Percentiles rank a stretch among this genome's conserved stretches.
phyloP scores from a whole-genome alignment of 2,113 vertebrate genomes.

The Herpetotheres cachinnans region DNA sequence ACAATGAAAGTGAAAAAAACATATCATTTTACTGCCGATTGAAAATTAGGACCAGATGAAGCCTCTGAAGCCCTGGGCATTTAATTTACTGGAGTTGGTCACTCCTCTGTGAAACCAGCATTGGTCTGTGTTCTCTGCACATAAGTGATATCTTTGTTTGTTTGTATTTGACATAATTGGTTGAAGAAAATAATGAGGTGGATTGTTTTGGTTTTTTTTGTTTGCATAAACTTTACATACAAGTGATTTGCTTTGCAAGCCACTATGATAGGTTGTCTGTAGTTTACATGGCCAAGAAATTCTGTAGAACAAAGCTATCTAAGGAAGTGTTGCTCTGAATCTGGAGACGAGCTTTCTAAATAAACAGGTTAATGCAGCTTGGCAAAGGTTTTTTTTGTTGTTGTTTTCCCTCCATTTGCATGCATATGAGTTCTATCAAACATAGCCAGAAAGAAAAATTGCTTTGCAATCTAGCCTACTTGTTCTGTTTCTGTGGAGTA shows the following conservation, averaged over 20 bases:
- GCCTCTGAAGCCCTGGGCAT: slow-evolving; percentile 56
- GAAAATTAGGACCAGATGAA: slow-evolving; percentile 77
- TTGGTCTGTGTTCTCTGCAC: not conserved
- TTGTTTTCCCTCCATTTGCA: not conserved
- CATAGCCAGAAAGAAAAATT: not conserved
- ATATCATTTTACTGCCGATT: slow-evolving; percentile 61
- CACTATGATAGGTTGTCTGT: not conserved
- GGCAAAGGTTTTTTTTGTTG: not conserved
- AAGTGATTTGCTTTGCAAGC: slow-evolving; percentile 5
- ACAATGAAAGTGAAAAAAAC: slow-evolving; percentile 61
- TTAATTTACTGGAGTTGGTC: slow-evolving; percentile 62
- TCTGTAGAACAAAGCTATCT: not conserved
- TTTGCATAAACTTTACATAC: slow-evolving; percentile 42
- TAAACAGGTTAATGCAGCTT: slow-evolving; percentile 8
- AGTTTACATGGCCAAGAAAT: not conserved
- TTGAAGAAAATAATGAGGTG: slow-evolving; percentile 58
- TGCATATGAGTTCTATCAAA: slow-evolving; percentile 18
- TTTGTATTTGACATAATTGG: slow-evolving; percentile 46
- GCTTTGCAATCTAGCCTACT: not conserved
- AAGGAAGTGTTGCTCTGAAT: not conserved
- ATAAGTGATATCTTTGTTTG: slow-evolving; percentile 46
- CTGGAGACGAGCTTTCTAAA: not conserved
- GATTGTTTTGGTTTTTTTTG: slow-evolving; percentile 60
- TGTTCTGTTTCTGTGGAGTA: not conserved
- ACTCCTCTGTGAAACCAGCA: slow-evolving; percentile 58